Base-by-base conservation (phyloP, 2,797 vertebrate species). In the Danionella dracula region DNA sequence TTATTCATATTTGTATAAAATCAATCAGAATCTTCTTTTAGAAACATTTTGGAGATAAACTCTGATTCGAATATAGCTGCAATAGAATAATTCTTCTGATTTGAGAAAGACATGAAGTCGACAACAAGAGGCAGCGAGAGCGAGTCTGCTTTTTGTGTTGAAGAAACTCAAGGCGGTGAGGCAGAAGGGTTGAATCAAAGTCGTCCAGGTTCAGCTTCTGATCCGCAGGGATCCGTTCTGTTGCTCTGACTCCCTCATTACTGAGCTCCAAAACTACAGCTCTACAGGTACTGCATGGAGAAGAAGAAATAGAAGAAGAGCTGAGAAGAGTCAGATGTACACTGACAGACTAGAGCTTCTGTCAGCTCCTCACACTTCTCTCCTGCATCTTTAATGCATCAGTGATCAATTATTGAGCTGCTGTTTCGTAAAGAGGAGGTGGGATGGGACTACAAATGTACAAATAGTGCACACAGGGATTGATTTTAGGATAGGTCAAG, bases 341-440 rank as follows among this genome's bases (percentile, higher is more conserved):
- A 61, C 11, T 67, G 59, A 27, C 23, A 27, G 23, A 3, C 38
- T 58, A 21, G 34, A 44, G 64, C 44, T 38, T 11, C 69, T 78
- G 75, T 72, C 79, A 75, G 71, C 53, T 74, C 37, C 35, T 72
- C 9, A 4, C 40, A 64, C 63, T 73, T 15, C 3, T 63, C 71
- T 73, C 32, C 71, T 76, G 68, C 69, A 76, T 78, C 59, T 82
- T 78, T 79, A 73, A 81, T 78, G 46, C 32, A 65, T 27, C 6
- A 63, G 15, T 19, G 48, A 78, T 85, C 65, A 78, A 86, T 83
- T 79, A 83, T 87, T 81, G 55, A 86, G 53, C 27, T 40, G 5
- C 8, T n/a, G 41, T 15, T 49, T 45, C 27, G 48, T 59, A 65
- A 71, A 68, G 70, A 50, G 40, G 53, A 60, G 20, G 70, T 21